A percentile compares a stretch with the other conserved stretches of the same genome.
Evolutionary conservation across 2,113 vertebrate genomes (phyloP).

Genomic region (Nettapus auritus): DNA sequence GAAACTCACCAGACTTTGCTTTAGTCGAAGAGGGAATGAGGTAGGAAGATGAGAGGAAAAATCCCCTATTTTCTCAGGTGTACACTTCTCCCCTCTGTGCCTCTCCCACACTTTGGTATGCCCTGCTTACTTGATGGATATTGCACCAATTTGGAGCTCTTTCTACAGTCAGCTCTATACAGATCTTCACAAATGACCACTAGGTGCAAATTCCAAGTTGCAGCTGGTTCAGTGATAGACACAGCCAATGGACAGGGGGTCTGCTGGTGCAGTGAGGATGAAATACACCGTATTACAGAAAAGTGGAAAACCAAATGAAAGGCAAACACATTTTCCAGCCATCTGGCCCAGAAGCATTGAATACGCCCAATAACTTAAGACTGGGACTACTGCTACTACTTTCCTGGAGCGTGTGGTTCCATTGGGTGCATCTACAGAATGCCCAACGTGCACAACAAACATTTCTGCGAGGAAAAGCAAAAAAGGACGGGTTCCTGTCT

Average conservation of each 20-base stretch:
- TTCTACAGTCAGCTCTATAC: not conserved
- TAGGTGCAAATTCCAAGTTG: not conserved
- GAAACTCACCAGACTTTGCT: not conserved
- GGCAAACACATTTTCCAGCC: not conserved
- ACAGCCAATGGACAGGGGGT: not conserved
- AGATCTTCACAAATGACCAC: not conserved
- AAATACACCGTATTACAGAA: not conserved
- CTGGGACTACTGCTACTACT: not conserved
- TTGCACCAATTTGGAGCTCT: not conserved
- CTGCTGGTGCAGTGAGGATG: not conserved
- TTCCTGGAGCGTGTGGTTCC: not conserved
- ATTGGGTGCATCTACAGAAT: not conserved
- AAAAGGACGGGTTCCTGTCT: not conserved
- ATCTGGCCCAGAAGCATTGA: not conserved
- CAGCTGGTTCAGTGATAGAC: not conserved
- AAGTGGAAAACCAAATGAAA: not conserved
- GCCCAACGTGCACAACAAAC: not conserved
- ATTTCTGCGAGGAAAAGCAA: not conserved
- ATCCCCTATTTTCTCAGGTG: not conserved
- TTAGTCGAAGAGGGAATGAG: not conserved
- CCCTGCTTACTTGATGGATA: not conserved
- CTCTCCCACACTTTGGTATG: not conserved
- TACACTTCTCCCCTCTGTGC: constrained; percentile 1
- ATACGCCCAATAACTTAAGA: not conserved
- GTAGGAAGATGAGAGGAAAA: not conserved